A percentile compares a stretch with the other conserved stretches of the same genome.
These are phyloP conservation scores for Leptatherina wallacei DNA, from an alignment of 2,797 vertebrate genomes.

Conservation along the genomic window DNA sequence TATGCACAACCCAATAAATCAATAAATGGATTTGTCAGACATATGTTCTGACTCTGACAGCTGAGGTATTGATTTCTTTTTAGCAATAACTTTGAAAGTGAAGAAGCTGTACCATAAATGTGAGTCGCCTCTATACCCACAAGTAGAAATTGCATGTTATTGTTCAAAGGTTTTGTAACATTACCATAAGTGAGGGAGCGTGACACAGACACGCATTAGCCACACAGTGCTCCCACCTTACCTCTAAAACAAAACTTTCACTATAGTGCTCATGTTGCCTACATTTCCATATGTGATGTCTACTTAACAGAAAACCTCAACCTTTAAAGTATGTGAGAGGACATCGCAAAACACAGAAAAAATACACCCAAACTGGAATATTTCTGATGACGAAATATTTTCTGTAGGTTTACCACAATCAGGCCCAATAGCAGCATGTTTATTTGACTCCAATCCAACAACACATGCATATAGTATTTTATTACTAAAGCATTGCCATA, in stretches of 20 bases:
- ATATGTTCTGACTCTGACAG: background rate
- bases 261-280: slow-evolving; percentile 16
- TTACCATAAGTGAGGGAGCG: background rate
- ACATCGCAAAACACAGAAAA: slow-evolving; percentile 26
- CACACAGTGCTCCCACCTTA: background rate
- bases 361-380: slow-evolving; percentile 34
- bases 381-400: slow-evolving; percentile 68
- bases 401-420: slow-evolving; percentile 69
- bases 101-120: background rate
- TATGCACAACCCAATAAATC: background rate
- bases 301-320: slow-evolving; percentile 42
- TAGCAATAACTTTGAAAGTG: background rate
- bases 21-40: background rate
- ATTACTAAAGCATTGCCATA: slow-evolving; percentile 80
- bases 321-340: slow-evolving; percentile 32
- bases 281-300: slow-evolving; percentile 32
- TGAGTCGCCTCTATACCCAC: no score
- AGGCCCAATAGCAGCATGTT: slow-evolving; percentile 72
- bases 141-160: no score
- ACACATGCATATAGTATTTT: slow-evolving; percentile 79
- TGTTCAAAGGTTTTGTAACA: background rate
- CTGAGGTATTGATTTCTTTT: background rate
- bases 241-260: slow-evolving; percentile 22
- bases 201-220: background rate
- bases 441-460: slow-evolving; percentile 73